Percentiles rank a stretch among this genome's conserved stretches.
Evolutionary conservation across 1,140 invertebrate species (phyloP).

Genomic region (Drosophila tropicalis): DNA sequence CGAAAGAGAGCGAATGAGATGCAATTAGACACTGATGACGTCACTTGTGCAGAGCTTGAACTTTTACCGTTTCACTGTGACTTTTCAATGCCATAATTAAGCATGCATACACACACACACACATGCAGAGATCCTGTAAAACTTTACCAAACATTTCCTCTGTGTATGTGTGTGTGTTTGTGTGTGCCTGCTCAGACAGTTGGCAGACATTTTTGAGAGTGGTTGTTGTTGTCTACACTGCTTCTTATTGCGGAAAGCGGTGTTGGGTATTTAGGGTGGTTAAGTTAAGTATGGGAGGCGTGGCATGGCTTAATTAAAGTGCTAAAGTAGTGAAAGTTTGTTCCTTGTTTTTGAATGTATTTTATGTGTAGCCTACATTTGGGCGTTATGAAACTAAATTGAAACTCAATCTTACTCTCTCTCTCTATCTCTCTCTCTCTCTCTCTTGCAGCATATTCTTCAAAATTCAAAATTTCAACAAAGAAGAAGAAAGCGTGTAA

Average conservation of each 20-base stretch:
- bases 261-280: no score
- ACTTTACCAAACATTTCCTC: slow-evolving; percentile 26
- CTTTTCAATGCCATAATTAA: slow-evolving; percentile 74
- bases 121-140: slow-evolving; percentile 17
- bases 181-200: slow-evolving; percentile 62
- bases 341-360: neutral
- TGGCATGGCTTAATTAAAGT: neutral
- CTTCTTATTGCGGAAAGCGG: neutral
- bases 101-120: slow-evolving; percentile 32
- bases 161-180: no score
- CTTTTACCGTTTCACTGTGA: slow-evolving; percentile 59
- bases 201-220: slow-evolving; percentile 63
- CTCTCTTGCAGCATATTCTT: slow-evolving; percentile 70
- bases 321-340: slow-evolving; percentile 10
- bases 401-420: slow-evolving; percentile 12
- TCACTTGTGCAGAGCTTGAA: slow-evolving; percentile 59
- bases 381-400: neutral
- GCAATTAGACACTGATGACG: neutral
- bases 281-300: neutral
- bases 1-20: no score
- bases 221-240: neutral
- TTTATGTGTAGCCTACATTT: slow-evolving; percentile 8
- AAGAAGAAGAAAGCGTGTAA: slow-evolving; percentile 79
- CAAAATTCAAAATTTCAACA: slow-evolving; percentile 80
- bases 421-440: neutral